Percentiles rank a stretch among this genome's conserved stretches.
These are phyloP conservation scores for Tetragonula carbonaria DNA, from an alignment of 2,888 invertebrate species.

Conservation along the genomic window DNA sequence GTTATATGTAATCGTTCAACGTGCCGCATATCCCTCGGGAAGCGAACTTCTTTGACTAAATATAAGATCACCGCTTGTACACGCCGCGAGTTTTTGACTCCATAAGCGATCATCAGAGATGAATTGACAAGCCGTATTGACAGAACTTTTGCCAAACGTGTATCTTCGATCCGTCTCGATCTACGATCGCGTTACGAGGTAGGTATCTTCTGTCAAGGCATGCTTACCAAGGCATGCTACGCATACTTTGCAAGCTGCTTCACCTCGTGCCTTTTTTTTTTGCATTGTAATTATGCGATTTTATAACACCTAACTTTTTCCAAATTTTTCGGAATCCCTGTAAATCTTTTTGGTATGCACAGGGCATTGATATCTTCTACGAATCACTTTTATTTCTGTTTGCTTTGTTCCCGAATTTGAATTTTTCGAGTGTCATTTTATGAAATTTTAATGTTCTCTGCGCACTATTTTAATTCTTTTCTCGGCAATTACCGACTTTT, in stretches of 20 bases:
- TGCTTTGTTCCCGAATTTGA: conserved; percentile 15
- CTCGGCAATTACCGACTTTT: neutral
- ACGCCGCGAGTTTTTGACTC: conserved; percentile 48
- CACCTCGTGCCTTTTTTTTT: conserved; percentile 42
- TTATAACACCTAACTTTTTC: neutral
- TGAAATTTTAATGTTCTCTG: neutral
- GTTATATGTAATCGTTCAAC: conserved; percentile 68
- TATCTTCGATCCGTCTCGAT: conserved; percentile 46
- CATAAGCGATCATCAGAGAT: conserved; percentile 41
- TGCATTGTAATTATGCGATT: conserved; percentile 25
- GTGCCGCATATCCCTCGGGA: conserved; percentile 73
- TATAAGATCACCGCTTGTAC: conserved; percentile 32
- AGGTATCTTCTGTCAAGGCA: conserved; percentile 74
- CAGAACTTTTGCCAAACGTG: conserved; percentile 45
- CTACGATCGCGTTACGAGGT: conserved; percentile 63
- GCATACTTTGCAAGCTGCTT: conserved; percentile 37
- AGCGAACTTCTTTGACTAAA: conserved; percentile 67
- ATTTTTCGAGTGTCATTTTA: conserved; percentile 17
- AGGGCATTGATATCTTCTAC: neutral
- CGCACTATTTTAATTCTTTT: neutral
- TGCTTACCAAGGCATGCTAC: conserved; percentile 46
- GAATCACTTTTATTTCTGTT: conserved; percentile 13
- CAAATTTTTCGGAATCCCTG: neutral
- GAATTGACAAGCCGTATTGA: conserved; percentile 56
- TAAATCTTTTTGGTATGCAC: neutral